Evolutionary conservation across 2,797 vertebrate species (phyloP).

Genomic region (Lepilemur septentrionalis): DNA sequence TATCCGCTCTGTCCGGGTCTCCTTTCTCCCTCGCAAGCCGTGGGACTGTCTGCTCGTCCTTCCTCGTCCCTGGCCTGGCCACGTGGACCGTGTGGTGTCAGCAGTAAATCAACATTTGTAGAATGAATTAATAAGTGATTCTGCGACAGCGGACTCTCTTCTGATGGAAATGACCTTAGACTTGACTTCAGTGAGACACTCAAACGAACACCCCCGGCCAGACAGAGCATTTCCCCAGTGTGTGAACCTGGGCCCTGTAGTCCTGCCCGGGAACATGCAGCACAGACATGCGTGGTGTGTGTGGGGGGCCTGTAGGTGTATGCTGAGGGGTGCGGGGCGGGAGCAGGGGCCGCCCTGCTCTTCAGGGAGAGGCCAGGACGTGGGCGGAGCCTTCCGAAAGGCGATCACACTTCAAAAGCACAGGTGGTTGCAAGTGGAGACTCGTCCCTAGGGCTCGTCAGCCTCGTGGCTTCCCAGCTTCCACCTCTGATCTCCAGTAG

Average conservation of each 20-base stretch:
- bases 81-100: background rate
- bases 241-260: background rate
- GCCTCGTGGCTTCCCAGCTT: accelerated
- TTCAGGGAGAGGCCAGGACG: background rate
- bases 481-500: background rate
- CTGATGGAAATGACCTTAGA: background rate
- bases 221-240: accelerated
- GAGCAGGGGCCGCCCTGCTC: background rate
- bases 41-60: background rate
- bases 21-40: background rate
- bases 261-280: accelerated
- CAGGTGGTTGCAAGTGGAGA: background rate
- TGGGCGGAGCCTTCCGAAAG: background rate
- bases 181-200: background rate
- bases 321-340: no score
- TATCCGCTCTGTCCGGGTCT: accelerated
- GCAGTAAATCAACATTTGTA: background rate
- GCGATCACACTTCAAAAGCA: background rate
- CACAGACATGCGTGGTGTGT: accelerated
- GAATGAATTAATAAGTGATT: background rate
- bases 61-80: background rate
- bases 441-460: background rate
- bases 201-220: background rate
- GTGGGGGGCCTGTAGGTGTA: background rate
- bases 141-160: background rate